A percentile compares a stretch with the other conserved stretches of the same genome.
These are phyloP conservation scores for Salticus scenicus DNA, from an alignment of 2,888 invertebrate species.

Conservation along the genomic window DNA sequence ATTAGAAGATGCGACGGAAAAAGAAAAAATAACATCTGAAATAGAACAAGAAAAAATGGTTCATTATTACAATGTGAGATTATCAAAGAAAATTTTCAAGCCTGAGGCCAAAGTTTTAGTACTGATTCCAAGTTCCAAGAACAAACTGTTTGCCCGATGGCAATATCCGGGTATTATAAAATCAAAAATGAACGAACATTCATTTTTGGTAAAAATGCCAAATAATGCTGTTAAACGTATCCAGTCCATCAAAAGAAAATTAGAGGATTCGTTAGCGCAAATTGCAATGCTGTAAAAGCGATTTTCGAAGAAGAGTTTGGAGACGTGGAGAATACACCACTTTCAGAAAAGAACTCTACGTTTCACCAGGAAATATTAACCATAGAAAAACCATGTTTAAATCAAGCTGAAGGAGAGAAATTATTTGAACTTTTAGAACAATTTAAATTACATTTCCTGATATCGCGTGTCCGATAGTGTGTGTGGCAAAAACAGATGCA, in stretches of 20 bases:
- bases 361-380: not conserved
- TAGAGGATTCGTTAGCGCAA: not conserved
- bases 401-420: not conserved
- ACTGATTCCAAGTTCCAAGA: not conserved
- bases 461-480: constrained; percentile 11
- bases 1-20: not conserved
- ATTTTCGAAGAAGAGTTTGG: constrained; percentile 29
- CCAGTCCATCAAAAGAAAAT: constrained; percentile 26
- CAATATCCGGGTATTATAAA: constrained; percentile 8
- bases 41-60: not conserved
- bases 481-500: constrained; percentile 23
- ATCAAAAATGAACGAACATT: not conserved
- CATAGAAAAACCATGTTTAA: not conserved
- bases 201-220: constrained; percentile 1
- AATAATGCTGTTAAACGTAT: not conserved
- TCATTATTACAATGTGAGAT: constrained; percentile 22
- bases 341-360: no score
- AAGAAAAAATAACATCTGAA: not conserved
- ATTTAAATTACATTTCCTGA: constrained; percentile 2
- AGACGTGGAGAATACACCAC: not conserved
- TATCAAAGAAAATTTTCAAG: not conserved
- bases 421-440: not conserved
- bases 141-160: constrained; percentile 20
- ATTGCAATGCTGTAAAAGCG: constrained; percentile 19
- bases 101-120: not conserved